These are phyloP conservation scores for Diaphora mendica DNA, from an alignment of 2,888 invertebrate species.

Conservation along the genomic window DNA sequence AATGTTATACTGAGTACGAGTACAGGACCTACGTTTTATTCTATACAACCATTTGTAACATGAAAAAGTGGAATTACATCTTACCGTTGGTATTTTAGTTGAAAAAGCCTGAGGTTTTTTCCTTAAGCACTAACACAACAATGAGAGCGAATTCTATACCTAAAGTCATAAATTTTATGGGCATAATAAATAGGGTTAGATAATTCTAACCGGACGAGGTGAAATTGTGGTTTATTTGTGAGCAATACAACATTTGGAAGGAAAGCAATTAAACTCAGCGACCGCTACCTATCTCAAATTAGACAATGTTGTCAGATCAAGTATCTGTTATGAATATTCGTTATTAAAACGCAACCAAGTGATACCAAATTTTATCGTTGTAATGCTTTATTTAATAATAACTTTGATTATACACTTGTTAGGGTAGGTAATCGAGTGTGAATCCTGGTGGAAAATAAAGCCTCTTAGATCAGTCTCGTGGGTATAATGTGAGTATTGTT, in stretches of 20 bases:
- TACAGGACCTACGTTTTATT: slow-evolving; percentile 13
- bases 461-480: not conserved
- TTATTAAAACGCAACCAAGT: slow-evolving; percentile 35
- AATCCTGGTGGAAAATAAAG: not conserved
- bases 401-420: not conserved
- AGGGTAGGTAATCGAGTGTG: not conserved
- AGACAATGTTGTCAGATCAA: slow-evolving; percentile 29
- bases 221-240: slow-evolving; percentile 43
- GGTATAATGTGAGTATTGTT: not conserved
- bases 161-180: slow-evolving; percentile 22
- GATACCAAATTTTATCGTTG: slow-evolving; percentile 6
- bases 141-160: slow-evolving; percentile 14
- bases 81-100: slow-evolving; percentile 5
- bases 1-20: slow-evolving; percentile 7
- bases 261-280: slow-evolving; percentile 46
- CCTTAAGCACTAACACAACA: slow-evolving; percentile 18
- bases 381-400: not conserved
- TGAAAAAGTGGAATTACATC: slow-evolving; percentile 12
- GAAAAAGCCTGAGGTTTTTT: slow-evolving; percentile 14
- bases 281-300: slow-evolving; percentile 38
- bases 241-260: slow-evolving; percentile 38
- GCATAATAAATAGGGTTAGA: slow-evolving; percentile 26
- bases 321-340: slow-evolving; percentile 29
- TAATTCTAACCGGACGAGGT: slow-evolving; percentile 25
- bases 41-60: slow-evolving; percentile 16